Evolutionary conservation across 2,113 vertebrate species (phyloP).

Genomic region (Syngnathus floridae): DNA sequence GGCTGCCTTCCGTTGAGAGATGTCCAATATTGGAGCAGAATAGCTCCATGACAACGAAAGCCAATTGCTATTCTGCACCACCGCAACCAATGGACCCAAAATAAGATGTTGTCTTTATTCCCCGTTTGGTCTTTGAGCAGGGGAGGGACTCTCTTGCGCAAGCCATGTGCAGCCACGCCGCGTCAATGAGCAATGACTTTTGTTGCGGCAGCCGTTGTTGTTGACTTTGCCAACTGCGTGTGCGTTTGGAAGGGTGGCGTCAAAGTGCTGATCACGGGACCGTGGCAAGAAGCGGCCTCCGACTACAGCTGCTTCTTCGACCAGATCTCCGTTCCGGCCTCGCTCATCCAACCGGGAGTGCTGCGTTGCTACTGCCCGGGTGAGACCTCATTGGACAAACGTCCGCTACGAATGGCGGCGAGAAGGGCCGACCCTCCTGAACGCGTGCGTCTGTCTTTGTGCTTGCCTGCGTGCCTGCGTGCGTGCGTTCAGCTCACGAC

Average conservation of each 20-base stretch:
- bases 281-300: conserved; percentile 95
- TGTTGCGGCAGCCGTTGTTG: not conserved
- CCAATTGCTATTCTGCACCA: too few relatives aligned
- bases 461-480: too few relatives aligned
- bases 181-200: too few relatives aligned
- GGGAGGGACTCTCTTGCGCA: not conserved
- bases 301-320: conserved; percentile 98
- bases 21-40: too few relatives aligned
- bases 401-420: too few relatives aligned
- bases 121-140: not conserved
- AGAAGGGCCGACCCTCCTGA: too few relatives aligned
- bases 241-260: conserved; percentile 83
- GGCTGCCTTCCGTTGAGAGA: not conserved
- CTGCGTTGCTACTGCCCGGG: conserved; percentile 98
- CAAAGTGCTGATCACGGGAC: conserved; percentile 96
- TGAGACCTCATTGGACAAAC: conserved; percentile 49
- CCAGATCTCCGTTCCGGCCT: conserved; percentile 96
- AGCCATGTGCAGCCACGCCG: not conserved
- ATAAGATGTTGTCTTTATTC: too few relatives aligned
- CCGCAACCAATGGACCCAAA: too few relatives aligned
- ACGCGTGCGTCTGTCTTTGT: too few relatives aligned
- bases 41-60: too few relatives aligned
- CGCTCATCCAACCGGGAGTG: conserved; percentile 94
- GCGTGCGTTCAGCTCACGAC: conserved; percentile 82
- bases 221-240: not conserved